phyloP scores from a whole-genome alignment of 2,797 vertebrate genomes.

The Trichosurus vulpecula region DNA sequence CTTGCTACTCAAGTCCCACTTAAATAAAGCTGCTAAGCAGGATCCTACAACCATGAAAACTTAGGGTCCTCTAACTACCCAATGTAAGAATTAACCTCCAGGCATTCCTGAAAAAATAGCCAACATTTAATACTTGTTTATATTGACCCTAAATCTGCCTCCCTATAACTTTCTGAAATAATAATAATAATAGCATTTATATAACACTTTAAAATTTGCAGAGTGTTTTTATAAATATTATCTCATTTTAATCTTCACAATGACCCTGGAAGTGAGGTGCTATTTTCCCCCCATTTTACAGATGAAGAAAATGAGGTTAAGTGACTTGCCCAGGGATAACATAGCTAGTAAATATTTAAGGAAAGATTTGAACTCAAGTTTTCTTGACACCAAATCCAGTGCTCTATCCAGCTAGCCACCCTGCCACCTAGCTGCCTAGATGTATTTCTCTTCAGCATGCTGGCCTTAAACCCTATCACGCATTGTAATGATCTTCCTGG shows the following conservation, averaged over 20 bases:
- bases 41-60: neutral
- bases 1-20: neutral
- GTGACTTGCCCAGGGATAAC: neutral
- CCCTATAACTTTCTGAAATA: neutral
- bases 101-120: neutral
- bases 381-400: neutral
- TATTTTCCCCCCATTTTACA: neutral
- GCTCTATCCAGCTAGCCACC: neutral
- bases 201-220: neutral
- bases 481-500: neutral
- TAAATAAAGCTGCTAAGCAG: neutral
- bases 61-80: neutral
- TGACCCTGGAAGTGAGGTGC: neutral
- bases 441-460: neutral
- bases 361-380: neutral
- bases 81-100: neutral
- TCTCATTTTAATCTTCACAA: neutral
- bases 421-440: neutral
- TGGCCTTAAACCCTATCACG: neutral
- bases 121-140: neutral
- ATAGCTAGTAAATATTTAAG: neutral
- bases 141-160: neutral
- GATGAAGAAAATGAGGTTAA: neutral
- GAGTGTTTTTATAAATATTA: neutral
- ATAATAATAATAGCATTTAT: neutral